Percentiles rank a stretch among this genome's conserved stretches.
Evolutionary conservation across 1,140 invertebrate genomes (phyloP).

Genomic region (Trichonephila clavata): DNA sequence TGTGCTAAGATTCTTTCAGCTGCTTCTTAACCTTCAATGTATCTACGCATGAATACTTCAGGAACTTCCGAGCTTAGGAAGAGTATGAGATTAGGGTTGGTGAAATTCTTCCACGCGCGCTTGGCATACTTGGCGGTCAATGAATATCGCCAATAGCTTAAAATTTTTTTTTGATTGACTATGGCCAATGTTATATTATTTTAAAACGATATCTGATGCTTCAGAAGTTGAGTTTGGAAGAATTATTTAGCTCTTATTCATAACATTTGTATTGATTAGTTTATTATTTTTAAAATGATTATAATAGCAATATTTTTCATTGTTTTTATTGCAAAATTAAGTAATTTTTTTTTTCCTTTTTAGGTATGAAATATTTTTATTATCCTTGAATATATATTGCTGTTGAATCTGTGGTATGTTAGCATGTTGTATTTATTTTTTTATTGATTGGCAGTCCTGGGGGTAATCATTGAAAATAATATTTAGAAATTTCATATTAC

Average conservation of each 20-base stretch:
- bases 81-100: conserved; percentile 32
- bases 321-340: not conserved
- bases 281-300: no score
- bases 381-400: not conserved
- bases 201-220: no score
- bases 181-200: no score
- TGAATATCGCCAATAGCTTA: not conserved
- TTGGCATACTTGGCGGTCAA: not conserved
- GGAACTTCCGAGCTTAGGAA: conserved; percentile 40
- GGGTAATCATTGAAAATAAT: no score
- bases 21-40: conserved; percentile 32
- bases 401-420: not conserved
- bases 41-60: conserved; percentile 41
- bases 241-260: no score
- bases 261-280: no score
- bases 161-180: not conserved
- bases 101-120: not conserved
- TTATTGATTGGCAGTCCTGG: not conserved
- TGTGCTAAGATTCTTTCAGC: conserved; percentile 12
- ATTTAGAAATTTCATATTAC: no score
- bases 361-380: not conserved
- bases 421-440: not conserved
- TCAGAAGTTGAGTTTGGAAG: no score
- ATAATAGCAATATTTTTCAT: no score
- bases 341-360: not conserved